Evolutionary conservation across 1,140 invertebrate genomes (phyloP), one percentile per base, ranked within the genome.

Genomic region (Uloborus diversus): DNA sequence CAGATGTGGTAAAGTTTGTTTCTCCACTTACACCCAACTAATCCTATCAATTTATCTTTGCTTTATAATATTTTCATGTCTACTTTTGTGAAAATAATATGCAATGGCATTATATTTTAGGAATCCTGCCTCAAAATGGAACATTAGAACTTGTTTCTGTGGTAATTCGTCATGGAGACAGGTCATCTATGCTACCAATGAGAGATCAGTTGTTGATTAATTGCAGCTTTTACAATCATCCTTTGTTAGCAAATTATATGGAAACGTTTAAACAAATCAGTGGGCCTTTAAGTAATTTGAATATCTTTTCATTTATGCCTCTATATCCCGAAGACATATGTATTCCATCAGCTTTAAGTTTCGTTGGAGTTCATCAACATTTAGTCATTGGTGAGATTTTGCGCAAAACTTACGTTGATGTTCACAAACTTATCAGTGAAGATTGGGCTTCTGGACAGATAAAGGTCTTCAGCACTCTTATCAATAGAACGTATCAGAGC

Each of bases 401-500:
- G 42, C 89, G 89, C 73, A 88, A 91, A 68, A 90, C 91, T 2
- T 97, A 96, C 85, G 87, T 87, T 1, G 86, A 89, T 71, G 87
- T 89, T 49, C 83, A 91, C 23, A 88, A 89, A n/a, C 84, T 93
- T 13, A 86, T 88, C 32, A 87, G 87, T 68, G 79, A 83, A 28
- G 86, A 86, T 82, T 86, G 86, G 33, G 85, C 83, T 47, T 86
- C 86, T 83, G 90, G 91, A n/a, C 91, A 94, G 65, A 87, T 94
- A 32, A 85, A 92, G 25, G 89, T 93, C 4, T 94, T 92, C 84
- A 94, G 93, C 75, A 97, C 95, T 0, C 89, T 92, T 51, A 95
- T 95, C 85, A 88, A 93, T 9, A 89, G 95, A 83, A 97, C 95
- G 13, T 94, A 94, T 82, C 95, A 97, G 86, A 96, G 94, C 84